Evolutionary conservation across 2,797 vertebrate species (phyloP).

Genomic region (Botia almorhae): DNA sequence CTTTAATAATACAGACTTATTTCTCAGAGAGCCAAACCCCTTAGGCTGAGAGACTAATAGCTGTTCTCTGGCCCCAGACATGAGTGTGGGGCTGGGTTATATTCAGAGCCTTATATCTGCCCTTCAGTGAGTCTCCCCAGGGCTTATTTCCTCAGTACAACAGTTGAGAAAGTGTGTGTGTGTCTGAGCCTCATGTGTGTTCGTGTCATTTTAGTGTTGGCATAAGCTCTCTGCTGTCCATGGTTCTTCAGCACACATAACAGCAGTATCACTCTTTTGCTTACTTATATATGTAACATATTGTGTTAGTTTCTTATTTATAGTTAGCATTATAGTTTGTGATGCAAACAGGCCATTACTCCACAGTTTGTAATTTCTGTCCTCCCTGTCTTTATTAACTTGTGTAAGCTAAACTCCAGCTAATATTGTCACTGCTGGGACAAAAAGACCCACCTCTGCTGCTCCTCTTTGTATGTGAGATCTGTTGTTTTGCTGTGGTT

Average conservation of each 20-base stretch:
- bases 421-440: too few species aligned
- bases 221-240: conserved; percentile 14
- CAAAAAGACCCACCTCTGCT: too few species aligned
- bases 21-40: conserved; percentile 30
- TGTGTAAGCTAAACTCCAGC: too few species aligned
- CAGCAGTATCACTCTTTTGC: neutral
- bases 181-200: neutral
- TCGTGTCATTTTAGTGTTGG: neutral
- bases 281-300: too few species aligned
- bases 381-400: too few species aligned
- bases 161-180: neutral
- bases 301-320: too few species aligned
- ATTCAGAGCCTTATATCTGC: neutral
- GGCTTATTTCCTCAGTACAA: neutral
- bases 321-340: too few species aligned
- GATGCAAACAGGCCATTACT: too few species aligned
- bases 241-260: neutral
- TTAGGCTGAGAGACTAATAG: conserved; percentile 32
- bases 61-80: conserved; percentile 48
- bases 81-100: conserved; percentile 22
- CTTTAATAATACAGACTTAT: conserved; percentile 36
- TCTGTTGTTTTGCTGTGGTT: too few species aligned
- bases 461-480: too few species aligned
- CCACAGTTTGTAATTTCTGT: too few species aligned
- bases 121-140: conserved; percentile 5